Evolutionary conservation across 2,113 vertebrate genomes (phyloP).

Genomic region (Scartelaos histophorus): DNA sequence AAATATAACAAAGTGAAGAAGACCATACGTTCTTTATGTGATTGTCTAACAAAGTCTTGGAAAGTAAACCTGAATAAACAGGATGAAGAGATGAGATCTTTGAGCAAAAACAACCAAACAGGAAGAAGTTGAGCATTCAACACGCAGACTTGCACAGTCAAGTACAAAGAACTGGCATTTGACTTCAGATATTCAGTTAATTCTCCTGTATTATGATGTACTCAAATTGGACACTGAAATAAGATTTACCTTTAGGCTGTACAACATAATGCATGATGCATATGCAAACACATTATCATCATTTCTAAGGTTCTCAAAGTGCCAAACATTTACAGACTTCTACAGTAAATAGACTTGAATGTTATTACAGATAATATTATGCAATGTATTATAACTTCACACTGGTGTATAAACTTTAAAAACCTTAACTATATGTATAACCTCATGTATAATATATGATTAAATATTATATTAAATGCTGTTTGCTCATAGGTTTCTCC

Average conservation of each 20-base stretch:
- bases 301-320: too few relatives aligned
- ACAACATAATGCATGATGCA: not conserved
- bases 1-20: conserved; percentile 43
- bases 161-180: not conserved
- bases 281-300: not conserved
- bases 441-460: too few relatives aligned
- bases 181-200: too few relatives aligned
- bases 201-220: not conserved
- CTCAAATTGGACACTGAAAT: not conserved
- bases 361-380: too few relatives aligned
- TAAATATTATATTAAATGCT: too few relatives aligned
- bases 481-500: too few relatives aligned
- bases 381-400: too few relatives aligned
- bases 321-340: not conserved
- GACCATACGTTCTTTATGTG: conserved; percentile 28
- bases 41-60: conserved; percentile 52
- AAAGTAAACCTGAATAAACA: conserved; percentile 76
- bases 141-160: conserved; percentile 37
- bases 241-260: not conserved
- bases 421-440: too few relatives aligned
- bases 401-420: too few relatives aligned
- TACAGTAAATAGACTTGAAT: not conserved
- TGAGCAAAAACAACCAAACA: conserved; percentile 57
- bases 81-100: conserved; percentile 38
- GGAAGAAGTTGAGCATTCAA: conserved; percentile 62